Evolutionary conservation across 2,797 vertebrate genomes (phyloP), one percentile per base, ranked within the genome.

Genomic region (Silurus aristotelis): DNA sequence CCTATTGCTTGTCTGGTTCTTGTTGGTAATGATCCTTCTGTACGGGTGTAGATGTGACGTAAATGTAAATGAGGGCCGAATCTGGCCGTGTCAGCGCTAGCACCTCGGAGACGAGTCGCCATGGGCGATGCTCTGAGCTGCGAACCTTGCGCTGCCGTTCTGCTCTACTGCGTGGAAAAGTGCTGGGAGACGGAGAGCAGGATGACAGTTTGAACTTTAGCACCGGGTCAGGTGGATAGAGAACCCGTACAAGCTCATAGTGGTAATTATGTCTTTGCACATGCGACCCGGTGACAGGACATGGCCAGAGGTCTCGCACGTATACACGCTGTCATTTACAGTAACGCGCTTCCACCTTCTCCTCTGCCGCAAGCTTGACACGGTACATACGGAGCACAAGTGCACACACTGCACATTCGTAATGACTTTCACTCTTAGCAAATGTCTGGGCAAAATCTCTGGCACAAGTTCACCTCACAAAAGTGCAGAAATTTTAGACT

Each of bases 201-300:
- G 77, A 83, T 43, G 83, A 82, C 82, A 87, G 84, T 81, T 85
- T 77, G 80, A 80, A 87, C 83, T 83, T 80, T 77, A 76, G 70
- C 72, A 85, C 43, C 84, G 60, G 78, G 67, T 67, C 46, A 25
- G 84, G 72, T 31, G 38, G 82, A 67, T 63, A 31, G 67, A 64
- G 66, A 84, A 82, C 56, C 52, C 84, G 78, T 88, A 87, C 87
- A 86, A 64, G 84, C 84, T 52, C 78, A 64, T 73, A 80, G 81
- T 67, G 52, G 73, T 90, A 89, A 89, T 89, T 89, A 90, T 75
- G 63, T 75, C 83, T 82, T 56, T 56, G 55, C 82, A 70, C 80
- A 76, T 55, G 64, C 75, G 72, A 78, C 60, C 38, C 31, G 20
- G 83, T 85, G 87, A 86, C 87, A 86, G 87, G 72, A 83, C 75